Evolutionary conservation across 2,888 invertebrate genomes (phyloP), one percentile per base, ranked within the genome.

Genomic region (Elgonia sp.): DNA sequence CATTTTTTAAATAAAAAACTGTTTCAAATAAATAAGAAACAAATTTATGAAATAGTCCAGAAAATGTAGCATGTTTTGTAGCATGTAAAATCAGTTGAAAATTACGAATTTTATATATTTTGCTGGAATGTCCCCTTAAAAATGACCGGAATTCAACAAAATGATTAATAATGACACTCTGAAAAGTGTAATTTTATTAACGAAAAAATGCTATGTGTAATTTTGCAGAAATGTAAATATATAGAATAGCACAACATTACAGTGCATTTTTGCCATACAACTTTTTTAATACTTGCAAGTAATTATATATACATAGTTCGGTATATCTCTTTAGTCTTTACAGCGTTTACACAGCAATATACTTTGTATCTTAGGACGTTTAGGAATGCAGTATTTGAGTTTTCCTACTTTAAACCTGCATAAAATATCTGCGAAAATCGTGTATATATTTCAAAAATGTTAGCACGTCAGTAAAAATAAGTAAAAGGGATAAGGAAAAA

Each of bases 281-380:
- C 2, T 42, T 42, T 42, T 12, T 42, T 42, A 42, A 1, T 42
- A 42, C 4, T 42, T 53, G 42, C 42, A 42, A 67, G 65, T 18
- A 67, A 67, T 67, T 67, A 67, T 21, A 42, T 5, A 20, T 20
- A 67, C 42, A 21, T 10, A 42, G 42, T 40, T 67, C 42, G 20
- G 42, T 42, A 67, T 29, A 29, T 29, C 29, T 67, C 40, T 40
- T 21, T 42, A 67, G 65, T 67, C 65, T 16, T 42, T 42, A 42
- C 42, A n/a, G 20, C 37, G 16, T 67, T 67, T 67, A 20, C 42
- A 42, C 65, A 67, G 65, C 65, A 67, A 67, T 67, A 67, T 42
- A 67, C 65, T 67, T 18, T 18, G 20, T 67, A 67, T 20, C 42
- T 67, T 40, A 67, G 42, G 42, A 67, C 65, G 42, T 20, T 42